Evolutionary conservation across 2,888 invertebrate genomes (phyloP).

Genomic region (Diloba caeruleocephala): DNA sequence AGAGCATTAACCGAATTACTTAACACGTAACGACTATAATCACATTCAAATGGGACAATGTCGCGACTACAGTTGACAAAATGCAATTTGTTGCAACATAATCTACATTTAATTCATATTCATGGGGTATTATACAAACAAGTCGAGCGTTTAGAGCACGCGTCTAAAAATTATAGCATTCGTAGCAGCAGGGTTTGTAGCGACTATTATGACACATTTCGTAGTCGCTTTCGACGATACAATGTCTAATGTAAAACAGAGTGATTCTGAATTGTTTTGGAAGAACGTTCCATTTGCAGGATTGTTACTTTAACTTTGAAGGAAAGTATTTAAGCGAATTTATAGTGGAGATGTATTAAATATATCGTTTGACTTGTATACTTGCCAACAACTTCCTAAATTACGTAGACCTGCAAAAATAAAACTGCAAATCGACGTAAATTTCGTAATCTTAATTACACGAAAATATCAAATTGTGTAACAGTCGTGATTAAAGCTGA

Average conservation of each 20-base stretch:
- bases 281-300: conserved; percentile 40
- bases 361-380: background rate
- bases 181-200: conserved; percentile 45
- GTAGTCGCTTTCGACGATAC: conserved; percentile 50
- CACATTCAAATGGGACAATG: conserved; percentile 49
- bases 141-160: conserved; percentile 45
- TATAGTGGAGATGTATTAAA: background rate
- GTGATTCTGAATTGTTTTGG: conserved; percentile 53
- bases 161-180: conserved; percentile 49
- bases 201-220: conserved; percentile 51
- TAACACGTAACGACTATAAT: conserved; percentile 36
- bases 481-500: conserved; percentile 34
- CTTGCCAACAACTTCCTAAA: background rate
- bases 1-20: conserved; percentile 41
- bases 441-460: conserved; percentile 11
- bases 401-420: background rate
- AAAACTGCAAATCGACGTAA: conserved; percentile 2
- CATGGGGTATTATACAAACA: conserved; percentile 50
- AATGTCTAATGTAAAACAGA: conserved; percentile 55
- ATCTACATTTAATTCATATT: conserved; percentile 54
- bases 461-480: conserved; percentile 25
- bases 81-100: conserved; percentile 52
- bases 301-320: conserved; percentile 36
- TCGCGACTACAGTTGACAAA: conserved; percentile 38
- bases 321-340: conserved; percentile 3